Base-by-base conservation (phyloP, 2,797 vertebrate species). In the Anguilla anguilla region DNA sequence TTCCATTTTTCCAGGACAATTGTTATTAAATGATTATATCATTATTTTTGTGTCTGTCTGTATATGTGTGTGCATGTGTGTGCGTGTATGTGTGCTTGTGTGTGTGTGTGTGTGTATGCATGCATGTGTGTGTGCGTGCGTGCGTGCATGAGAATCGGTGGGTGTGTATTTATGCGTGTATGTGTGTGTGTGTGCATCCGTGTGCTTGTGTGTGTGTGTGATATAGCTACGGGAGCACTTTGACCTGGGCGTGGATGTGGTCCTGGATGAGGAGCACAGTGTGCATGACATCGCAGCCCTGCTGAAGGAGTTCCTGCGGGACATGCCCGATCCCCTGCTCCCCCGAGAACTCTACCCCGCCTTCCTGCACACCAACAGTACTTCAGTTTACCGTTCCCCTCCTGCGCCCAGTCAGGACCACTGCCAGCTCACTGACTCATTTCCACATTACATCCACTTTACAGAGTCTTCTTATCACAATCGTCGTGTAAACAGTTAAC, bases 281-380 rank as follows among this genome's bases (percentile, higher is more conserved):
- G 96, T 98, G 19, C 97, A 99, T 0, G 98, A 99, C 0, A 97
- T 99, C 90, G 97, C 98, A 0, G 97, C 97, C 0, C 93, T 99
- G 89, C 97, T 99, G 82, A 99, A 98, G 87, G 97, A 98, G 93
- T 99, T 99, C 77, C 95, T 99, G 61, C 92, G 95, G 90, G 97
- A 98, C 90, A 97, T 99, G 93, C 97, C 97, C 0, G 97, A 99
- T 28, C 95, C 98, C 0, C 92, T 99, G 93, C 94, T 99, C 69
- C 96, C 97, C 89, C 90, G 95, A 2, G 97, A 98, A 91, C 96
- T 99, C 1, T 98, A 99, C 83, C 89, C 94, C 0, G 97, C 98
- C 89, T 99, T 99, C 93, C 97, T 99, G 81, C 95, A 97, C 89
- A 96, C 97, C 25, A 96, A 97, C 92, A 25, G 98, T 99, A 95